These are phyloP conservation scores for Brotula barbata DNA, from an alignment of 2,797 vertebrate genomes.

Conservation along the genomic window DNA sequence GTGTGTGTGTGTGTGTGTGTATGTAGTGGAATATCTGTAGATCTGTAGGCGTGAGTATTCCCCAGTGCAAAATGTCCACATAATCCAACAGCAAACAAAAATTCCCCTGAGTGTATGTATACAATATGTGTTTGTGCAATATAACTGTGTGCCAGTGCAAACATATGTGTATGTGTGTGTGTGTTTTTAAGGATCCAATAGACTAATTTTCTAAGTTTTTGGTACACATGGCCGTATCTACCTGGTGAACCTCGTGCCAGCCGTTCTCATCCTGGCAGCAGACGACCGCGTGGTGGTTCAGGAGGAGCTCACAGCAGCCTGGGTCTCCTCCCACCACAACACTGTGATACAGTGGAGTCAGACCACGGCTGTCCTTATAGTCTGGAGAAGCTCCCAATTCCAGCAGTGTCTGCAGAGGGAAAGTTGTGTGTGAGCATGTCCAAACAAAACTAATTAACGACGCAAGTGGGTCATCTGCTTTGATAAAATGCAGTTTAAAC, in stretches of 20 bases:
- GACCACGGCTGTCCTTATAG: slow-evolving; percentile 93
- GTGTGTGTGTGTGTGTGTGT: not conserved
- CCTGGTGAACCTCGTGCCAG: slow-evolving; percentile 97
- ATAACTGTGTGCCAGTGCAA: not conserved
- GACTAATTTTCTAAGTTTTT: too few species aligned
- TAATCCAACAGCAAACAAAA: not conserved
- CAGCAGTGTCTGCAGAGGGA: slow-evolving; percentile 81
- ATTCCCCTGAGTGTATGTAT: not conserved
- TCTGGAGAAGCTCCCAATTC: slow-evolving; percentile 92
- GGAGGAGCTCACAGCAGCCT: slow-evolving; percentile 91
- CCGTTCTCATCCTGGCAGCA: slow-evolving; percentile 94
- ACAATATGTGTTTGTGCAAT: not conserved
- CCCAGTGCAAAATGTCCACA: not conserved
- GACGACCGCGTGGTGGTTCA: slow-evolving; percentile 85
- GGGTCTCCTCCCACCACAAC: slow-evolving; percentile 91
- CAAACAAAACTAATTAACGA: too few species aligned
- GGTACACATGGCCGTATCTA: slow-evolving; percentile 51
- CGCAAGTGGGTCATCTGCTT: too few species aligned
- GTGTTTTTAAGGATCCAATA: too few species aligned
- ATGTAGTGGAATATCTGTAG: not conserved
- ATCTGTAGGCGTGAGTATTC: not conserved
- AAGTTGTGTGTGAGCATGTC: not conserved
- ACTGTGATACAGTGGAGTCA: slow-evolving; percentile 92
- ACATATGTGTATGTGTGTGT: not conserved
- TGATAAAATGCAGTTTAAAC: not conserved